Evolutionary conservation across 2,113 vertebrate species (phyloP).

Genomic region (Tetraodon nigroviridis): DNA sequence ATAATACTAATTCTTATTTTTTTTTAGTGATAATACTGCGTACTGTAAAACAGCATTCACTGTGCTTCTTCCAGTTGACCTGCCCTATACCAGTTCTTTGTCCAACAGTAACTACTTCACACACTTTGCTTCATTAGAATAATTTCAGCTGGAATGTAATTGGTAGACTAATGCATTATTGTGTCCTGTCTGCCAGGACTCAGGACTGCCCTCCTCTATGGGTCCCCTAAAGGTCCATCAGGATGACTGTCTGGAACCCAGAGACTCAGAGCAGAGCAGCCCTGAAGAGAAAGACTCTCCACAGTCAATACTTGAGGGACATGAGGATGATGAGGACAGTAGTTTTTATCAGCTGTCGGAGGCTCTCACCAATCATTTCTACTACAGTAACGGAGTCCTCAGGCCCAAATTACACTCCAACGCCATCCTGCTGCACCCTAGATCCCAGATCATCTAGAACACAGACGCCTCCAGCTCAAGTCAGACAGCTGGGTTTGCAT

Average conservation of each 20-base stretch:
- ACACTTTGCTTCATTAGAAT: no score
- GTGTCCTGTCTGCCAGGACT: conserved; percentile 55
- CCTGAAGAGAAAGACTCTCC: conserved; percentile 11
- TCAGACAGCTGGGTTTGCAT: background rate
- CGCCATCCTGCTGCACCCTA: conserved; percentile 82
- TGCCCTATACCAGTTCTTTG: no score
- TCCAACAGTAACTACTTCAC: no score
- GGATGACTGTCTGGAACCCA: conserved; percentile 32
- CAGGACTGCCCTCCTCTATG: conserved; percentile 66
- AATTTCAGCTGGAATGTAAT: no score
- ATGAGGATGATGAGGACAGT: conserved; percentile 53
- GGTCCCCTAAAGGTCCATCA: conserved; percentile 57
- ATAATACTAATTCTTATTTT: no score
- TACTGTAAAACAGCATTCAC: no score
- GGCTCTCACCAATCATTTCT: conserved; percentile 80
- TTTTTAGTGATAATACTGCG: no score
- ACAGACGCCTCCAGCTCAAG: background rate
- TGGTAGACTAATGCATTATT: background rate
- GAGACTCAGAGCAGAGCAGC: conserved; percentile 19
- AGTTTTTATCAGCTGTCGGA: conserved; percentile 72
- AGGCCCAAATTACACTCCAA: conserved; percentile 79
- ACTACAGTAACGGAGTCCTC: conserved; percentile 82
- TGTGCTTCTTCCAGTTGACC: no score
- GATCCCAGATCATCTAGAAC: conserved; percentile 76
- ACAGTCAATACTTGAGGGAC: conserved; percentile 20